These are phyloP conservation scores for Endomychus coccineus DNA, from an alignment of 2,888 invertebrate genomes.

Conservation along the genomic window DNA sequence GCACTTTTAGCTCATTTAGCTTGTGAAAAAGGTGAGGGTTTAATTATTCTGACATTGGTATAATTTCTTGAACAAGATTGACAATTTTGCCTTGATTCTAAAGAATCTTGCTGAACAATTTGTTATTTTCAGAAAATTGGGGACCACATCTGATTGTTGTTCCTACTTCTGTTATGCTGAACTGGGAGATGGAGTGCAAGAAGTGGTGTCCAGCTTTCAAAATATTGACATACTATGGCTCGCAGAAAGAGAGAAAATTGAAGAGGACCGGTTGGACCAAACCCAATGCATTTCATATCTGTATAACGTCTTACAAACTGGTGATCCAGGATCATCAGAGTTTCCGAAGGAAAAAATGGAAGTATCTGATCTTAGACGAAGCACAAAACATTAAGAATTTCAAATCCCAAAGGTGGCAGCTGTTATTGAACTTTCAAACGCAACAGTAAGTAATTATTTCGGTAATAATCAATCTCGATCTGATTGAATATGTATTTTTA, in stretches of 20 bases:
- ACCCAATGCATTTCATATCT: constrained; percentile 95
- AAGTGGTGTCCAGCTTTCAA: constrained; percentile 99
- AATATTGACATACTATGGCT: constrained; percentile 96
- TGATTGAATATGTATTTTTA: constrained; percentile 37
- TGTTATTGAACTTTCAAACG: constrained; percentile 88
- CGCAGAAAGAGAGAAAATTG: constrained; percentile 87
- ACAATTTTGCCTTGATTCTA: too few species aligned
- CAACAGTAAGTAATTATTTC: constrained; percentile 57
- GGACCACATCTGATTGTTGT: constrained; percentile 98
- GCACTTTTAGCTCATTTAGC: constrained; percentile 90
- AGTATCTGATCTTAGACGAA: constrained; percentile 95
- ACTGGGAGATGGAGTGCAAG: constrained; percentile 99
- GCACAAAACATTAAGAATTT: constrained; percentile 99
- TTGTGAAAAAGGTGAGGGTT: constrained; percentile 69
- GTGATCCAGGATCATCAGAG: constrained; percentile 98
- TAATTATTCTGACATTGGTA: not conserved
- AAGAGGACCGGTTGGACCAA: constrained; percentile 96
- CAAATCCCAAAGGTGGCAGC: constrained; percentile 97
- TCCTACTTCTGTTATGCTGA: constrained; percentile 98
- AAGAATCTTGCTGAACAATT: too few species aligned
- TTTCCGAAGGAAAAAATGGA: constrained; percentile 96
- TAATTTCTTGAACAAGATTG: too few species aligned
- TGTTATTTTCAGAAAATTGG: constrained; percentile 65
- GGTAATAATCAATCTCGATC: constrained; percentile 23
- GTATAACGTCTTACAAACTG: constrained; percentile 95